Evolutionary conservation across 2,797 vertebrate genomes (phyloP).

Genomic region (Leptoclinus maculatus): DNA sequence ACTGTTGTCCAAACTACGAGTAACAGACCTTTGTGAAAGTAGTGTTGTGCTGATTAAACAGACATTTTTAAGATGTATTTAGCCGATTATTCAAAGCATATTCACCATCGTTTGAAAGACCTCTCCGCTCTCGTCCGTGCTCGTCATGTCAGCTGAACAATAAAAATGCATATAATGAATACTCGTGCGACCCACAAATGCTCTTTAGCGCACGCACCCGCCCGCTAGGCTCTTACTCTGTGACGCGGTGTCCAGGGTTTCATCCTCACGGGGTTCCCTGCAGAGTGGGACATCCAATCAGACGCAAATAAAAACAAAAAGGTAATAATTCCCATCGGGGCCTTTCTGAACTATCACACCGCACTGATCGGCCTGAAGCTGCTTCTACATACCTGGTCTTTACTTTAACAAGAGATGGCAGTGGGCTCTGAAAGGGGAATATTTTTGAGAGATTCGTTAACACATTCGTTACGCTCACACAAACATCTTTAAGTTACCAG

Average conservation of each 20-base stretch:
- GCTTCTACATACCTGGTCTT: constrained; percentile 30
- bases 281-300: constrained; percentile 18
- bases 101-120: constrained; percentile 46
- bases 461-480: not conserved
- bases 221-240: constrained; percentile 36
- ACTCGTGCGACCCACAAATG: not conserved
- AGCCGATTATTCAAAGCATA: not conserved
- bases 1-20: not conserved
- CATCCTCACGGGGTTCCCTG: constrained; percentile 21
- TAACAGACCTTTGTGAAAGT: not conserved
- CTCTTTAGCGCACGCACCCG: fast-evolving
- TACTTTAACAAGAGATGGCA: fast-evolving
- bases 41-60: not conserved
- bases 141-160: not conserved
- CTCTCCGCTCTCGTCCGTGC: not conserved
- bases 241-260: not conserved
- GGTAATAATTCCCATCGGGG: not conserved
- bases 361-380: not conserved
- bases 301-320: not conserved
- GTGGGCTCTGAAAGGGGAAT: constrained; percentile 40
- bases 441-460: not conserved
- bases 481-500: not conserved
- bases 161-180: constrained; percentile 2
- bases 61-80: not conserved
- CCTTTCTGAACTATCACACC: not conserved